phyloP scores from a whole-genome alignment of 2,113 vertebrate species.

The Corynorhinus townsendii region DNA sequence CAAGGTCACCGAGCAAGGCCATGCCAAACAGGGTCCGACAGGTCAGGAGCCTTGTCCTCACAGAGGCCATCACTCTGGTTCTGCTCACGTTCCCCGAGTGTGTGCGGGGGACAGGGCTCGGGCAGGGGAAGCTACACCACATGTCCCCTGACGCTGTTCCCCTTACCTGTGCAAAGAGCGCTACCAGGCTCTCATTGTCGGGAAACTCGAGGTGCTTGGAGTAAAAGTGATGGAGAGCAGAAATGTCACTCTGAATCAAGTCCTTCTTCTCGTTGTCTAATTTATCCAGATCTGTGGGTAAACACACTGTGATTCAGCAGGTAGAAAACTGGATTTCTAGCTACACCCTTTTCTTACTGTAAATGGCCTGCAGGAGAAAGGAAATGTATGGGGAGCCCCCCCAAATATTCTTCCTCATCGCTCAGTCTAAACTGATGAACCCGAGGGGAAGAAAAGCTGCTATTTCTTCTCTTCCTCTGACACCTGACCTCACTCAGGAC shows the following conservation, averaged over 20 bases:
- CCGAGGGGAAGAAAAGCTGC: neutral
- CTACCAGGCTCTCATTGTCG: conserved; percentile 84
- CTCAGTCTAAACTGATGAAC: neutral
- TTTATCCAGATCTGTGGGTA: conserved; percentile 89
- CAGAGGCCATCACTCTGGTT: neutral
- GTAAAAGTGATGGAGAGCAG: conserved; percentile 92
- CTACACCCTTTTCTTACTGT: neutral
- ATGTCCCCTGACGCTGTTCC: neutral
- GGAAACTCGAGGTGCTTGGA: conserved; percentile 93
- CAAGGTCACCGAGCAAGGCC: neutral
- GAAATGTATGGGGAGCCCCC: neutral
- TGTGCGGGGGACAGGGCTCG: neutral
- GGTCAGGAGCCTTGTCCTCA: neutral
- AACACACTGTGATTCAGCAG: conserved; percentile 43
- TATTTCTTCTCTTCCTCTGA: conserved; percentile 51
- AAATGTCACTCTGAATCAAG: conserved; percentile 88
- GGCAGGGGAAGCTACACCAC: neutral
- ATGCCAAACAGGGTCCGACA: neutral
- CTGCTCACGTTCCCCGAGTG: neutral
- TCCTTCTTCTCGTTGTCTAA: conserved; percentile 93
- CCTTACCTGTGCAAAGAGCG: conserved; percentile 93
- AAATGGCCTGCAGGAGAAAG: neutral
- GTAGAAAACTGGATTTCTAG: neutral
- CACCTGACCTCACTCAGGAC: conserved; percentile 52
- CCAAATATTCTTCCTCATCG: neutral